Evolutionary conservation across 2,888 invertebrate genomes (phyloP).

Genomic region (Drosophila sordidula): DNA sequence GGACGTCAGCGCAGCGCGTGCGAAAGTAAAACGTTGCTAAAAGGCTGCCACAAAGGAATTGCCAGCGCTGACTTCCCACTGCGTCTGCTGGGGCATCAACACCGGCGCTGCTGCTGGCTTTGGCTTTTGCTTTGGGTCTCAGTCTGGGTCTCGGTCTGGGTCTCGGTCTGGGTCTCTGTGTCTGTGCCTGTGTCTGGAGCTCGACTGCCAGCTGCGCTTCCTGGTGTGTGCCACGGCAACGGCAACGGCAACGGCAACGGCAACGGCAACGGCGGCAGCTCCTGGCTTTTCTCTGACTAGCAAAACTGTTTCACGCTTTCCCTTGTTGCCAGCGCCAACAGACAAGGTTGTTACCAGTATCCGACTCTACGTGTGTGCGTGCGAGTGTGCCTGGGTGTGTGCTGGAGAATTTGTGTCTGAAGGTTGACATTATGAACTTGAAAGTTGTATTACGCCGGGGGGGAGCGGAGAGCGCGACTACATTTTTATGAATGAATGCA

Average conservation of each 20-base stretch:
- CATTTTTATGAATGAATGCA: slow-evolving; percentile 80
- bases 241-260: slow-evolving; percentile 16
- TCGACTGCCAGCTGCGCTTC: slow-evolving; percentile 55
- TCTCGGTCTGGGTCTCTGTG: slow-evolving; percentile 25
- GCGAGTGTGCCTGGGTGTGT: slow-evolving; percentile 30
- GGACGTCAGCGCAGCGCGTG: slow-evolving; percentile 37
- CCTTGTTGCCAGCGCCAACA: slow-evolving; percentile 43
- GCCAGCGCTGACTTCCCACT: slow-evolving; percentile 51
- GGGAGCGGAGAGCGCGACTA: slow-evolving; percentile 14
- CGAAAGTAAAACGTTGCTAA: slow-evolving; percentile 74
- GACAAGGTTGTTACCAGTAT: slow-evolving; percentile 43
- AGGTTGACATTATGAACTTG: slow-evolving; percentile 84
- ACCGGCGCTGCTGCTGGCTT: slow-evolving; percentile 16
- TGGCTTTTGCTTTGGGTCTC: slow-evolving; percentile 11
- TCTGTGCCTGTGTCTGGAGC: slow-evolving; percentile 45
- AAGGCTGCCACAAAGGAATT: slow-evolving; percentile 73
- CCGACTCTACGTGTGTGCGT: slow-evolving; percentile 24
- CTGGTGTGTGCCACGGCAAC: slow-evolving; percentile 51
- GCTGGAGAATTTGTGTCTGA: slow-evolving; percentile 60
- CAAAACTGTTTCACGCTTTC: slow-evolving; percentile 75
- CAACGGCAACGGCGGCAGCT: slow-evolving; percentile 24
- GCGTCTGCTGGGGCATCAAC: slow-evolving; percentile 49
- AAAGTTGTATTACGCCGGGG: slow-evolving; percentile 71
- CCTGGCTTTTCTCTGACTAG: slow-evolving; percentile 48
- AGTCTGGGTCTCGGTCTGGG: neutral